A percentile compares a stretch with the other conserved stretches of the same genome.
Conservation (phyloP, 2,113 vertebrate species). For the Sander lucioperca region DNA sequence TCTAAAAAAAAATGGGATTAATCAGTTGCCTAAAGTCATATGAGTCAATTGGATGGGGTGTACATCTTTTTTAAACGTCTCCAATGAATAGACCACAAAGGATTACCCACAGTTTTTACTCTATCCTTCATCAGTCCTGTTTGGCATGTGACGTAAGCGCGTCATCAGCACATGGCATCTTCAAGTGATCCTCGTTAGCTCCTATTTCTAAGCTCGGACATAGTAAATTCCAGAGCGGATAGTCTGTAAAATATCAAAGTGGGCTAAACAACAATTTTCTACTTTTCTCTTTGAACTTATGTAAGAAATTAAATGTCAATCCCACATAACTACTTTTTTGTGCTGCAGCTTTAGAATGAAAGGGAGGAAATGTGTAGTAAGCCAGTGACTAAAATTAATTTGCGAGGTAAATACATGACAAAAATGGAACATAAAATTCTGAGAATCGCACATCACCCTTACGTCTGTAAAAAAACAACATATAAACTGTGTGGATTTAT, state of each 20-base stretch:
- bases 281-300: not conserved
- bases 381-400: not conserved
- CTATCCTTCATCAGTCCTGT: slow-evolving; percentile 29
- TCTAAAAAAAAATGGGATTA: not conserved
- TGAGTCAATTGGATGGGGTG: not conserved
- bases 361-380: not conserved
- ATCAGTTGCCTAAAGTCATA: not conserved
- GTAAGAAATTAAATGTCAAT: not conserved
- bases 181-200: slow-evolving; percentile 44
- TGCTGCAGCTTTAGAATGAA: not conserved
- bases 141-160: slow-evolving; percentile 74
- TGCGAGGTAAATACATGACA: not conserved
- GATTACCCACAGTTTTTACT: slow-evolving; percentile 15
- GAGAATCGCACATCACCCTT: not conserved
- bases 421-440: not conserved
- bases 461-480: not conserved
- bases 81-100: not conserved
- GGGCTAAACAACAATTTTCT: not conserved
- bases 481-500: not conserved
- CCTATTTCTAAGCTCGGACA: not conserved
- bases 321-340: not conserved
- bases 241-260: not conserved
- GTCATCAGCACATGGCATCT: slow-evolving; percentile 69
- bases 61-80: not conserved
- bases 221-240: not conserved